These are phyloP conservation scores for Sarcophaga peregrina DNA, from an alignment of 1,140 invertebrate species.

Conservation along the genomic window DNA sequence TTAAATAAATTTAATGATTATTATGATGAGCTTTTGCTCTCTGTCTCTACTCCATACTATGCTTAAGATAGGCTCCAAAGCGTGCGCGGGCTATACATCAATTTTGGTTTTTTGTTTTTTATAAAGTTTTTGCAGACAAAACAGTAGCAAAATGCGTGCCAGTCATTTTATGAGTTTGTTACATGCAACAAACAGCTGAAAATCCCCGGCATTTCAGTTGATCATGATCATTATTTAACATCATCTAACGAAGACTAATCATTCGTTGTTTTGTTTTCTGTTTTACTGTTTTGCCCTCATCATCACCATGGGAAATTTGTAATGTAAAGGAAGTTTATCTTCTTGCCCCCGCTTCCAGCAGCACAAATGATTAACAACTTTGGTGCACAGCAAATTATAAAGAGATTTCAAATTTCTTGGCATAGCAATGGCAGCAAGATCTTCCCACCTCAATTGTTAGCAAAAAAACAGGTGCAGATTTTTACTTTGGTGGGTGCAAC, in stretches of 20 bases:
- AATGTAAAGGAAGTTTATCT: neutral
- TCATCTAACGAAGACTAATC: neutral
- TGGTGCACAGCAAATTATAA: neutral
- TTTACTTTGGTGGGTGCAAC: constrained; percentile 10
- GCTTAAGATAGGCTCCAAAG: neutral
- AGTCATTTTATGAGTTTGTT: constrained; percentile 19
- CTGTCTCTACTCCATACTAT: too few relatives aligned
- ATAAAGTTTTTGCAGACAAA: neutral
- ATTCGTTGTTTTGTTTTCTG: neutral
- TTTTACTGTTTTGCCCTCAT: neutral
- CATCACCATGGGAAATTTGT: neutral
- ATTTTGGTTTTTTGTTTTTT: neutral
- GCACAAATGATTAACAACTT: constrained; percentile 20
- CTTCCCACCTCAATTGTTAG: neutral
- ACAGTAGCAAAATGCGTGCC: constrained; percentile 25
- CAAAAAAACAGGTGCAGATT: constrained; percentile 5
- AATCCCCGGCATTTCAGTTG: neutral
- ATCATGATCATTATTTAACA: neutral
- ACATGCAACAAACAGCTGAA: constrained; percentile 1
- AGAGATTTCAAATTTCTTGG: constrained; percentile 2
- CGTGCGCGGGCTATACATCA: neutral
- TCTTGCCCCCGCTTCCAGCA: too few relatives aligned
- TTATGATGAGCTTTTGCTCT: neutral
- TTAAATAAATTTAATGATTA: constrained; percentile 23
- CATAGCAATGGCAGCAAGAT: neutral